Conservation (phyloP, 2,113 vertebrate genomes). For the Atractosteus spatula region DNA sequence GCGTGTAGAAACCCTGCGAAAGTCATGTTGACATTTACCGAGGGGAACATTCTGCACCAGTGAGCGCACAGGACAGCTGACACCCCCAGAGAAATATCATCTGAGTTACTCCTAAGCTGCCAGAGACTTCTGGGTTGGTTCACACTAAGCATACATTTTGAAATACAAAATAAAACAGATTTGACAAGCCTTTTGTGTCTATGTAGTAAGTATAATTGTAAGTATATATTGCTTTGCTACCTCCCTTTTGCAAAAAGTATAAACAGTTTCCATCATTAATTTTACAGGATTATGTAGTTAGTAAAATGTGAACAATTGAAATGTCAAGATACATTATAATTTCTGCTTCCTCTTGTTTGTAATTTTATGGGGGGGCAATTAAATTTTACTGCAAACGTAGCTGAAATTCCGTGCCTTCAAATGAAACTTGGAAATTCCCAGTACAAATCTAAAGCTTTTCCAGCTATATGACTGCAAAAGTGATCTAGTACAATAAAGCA, state of each 20-base stretch:
- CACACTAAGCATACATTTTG: constrained; percentile 1
- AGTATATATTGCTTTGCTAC: constrained; percentile 11
- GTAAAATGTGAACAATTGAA: constrained; percentile 16
- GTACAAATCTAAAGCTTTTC: too few species aligned
- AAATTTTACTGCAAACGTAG: constrained; percentile 12
- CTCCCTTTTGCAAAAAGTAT: constrained; percentile 3
- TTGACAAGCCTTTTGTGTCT: constrained; percentile 4
- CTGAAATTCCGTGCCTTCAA: background rate
- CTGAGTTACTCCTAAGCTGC: background rate
- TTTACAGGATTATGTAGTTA: constrained; percentile 13
- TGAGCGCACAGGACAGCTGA: background rate
- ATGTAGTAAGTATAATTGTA: constrained; percentile 6
- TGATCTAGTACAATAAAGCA: too few species aligned
- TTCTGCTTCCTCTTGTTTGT: constrained; percentile 16
- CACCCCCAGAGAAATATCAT: background rate
- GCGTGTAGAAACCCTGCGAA: background rate
- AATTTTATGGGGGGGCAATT: constrained; percentile 19
- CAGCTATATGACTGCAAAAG: too few species aligned
- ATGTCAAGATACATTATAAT: constrained; percentile 19
- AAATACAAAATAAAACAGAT: constrained; percentile 11
- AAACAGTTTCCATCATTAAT: constrained; percentile 15
- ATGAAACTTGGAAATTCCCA: background rate
- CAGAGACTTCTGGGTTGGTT: background rate
- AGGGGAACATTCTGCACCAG: background rate
- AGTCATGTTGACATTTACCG: background rate